Evolutionary conservation across 2,797 vertebrate species (phyloP), one percentile per base, ranked within the genome.

Genomic region (Helostoma temminkii): DNA sequence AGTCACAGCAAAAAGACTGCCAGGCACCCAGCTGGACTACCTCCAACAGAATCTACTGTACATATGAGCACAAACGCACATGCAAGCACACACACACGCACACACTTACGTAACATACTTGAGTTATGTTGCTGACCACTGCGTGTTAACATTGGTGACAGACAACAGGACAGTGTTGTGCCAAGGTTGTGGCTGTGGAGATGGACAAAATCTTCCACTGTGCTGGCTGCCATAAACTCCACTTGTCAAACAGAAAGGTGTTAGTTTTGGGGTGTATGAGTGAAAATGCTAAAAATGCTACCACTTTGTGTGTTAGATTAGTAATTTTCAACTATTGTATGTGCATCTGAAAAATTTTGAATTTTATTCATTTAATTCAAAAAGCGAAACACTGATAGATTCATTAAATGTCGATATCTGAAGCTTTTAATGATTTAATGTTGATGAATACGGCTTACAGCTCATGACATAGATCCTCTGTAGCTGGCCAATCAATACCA

Each of bases 1-100:
- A 62, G 71, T 43, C 71, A 81, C 67, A 83, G 73, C n/a, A 26
- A 32, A 66, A 71, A 69, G 53, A 59, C 80, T 71, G 79, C 72
- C 77, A 68, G 74, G 80, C 77, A 64, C 41, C 56, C 62, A 79
- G 69, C 71, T 78, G 74, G 69, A 79, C 61, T 60, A 28, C 30
- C 55, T 80, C 74, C 66, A 84, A 77, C 60, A 65, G 42, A 36
- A 52, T 73, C 30, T 75, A 12, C 36, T 19, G 2, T 62, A 71
- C 39, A 73, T 57, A 42, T 19, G 68, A 10, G 56, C 18, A 62
- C 7, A 41, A 6, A 56, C 21, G 56, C 15, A 36, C 28, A 16
- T 9, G 54, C 43, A 58, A 45, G 26, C 25, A 25, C 28, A 11
- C 68, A 63, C 7, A 10, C 32, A 32, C 32, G 1, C 8, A 47